A percentile compares a stretch with the other conserved stretches of the same genome.
These are phyloP conservation scores for Hypolimnas misippus DNA, from an alignment of 2,888 invertebrate genomes.

Conservation along the genomic window DNA sequence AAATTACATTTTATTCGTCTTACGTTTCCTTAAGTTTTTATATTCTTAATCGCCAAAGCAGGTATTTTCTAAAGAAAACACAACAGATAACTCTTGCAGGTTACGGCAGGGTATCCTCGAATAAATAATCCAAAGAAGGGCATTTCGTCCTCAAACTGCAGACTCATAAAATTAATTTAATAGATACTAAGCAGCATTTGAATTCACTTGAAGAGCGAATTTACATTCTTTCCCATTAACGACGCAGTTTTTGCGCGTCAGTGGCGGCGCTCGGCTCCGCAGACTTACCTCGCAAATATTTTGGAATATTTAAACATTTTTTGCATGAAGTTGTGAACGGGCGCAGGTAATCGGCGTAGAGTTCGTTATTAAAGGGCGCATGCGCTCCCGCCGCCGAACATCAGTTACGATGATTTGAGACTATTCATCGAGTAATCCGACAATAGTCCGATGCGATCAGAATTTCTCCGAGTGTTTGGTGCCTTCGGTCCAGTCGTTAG, in stretches of 20 bases:
- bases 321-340: slow-evolving; percentile 11
- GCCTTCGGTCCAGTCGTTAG: not conserved
- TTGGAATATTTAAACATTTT: slow-evolving; percentile 12
- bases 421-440: not conserved
- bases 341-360: slow-evolving; percentile 15
- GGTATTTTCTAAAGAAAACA: not conserved
- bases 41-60: too few relatives aligned
- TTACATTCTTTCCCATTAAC: not conserved
- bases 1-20: too few relatives aligned
- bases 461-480: not conserved
- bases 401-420: not conserved
- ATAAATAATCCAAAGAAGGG: slow-evolving; percentile 1
- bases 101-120: not conserved
- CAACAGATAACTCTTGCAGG: not conserved
- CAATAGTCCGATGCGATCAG: not conserved
- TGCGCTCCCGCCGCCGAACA: not conserved
- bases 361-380: slow-evolving; percentile 13
- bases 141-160: slow-evolving; percentile 1
- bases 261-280: not conserved
- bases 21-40: not conserved
- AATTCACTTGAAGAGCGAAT: not conserved
- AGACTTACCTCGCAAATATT: slow-evolving; percentile 1
- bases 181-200: slow-evolving; percentile 4
- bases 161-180: slow-evolving; percentile 4
- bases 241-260: not conserved